Percentiles rank a stretch among this genome's conserved stretches.
phyloP scores from a whole-genome alignment of 2,797 vertebrate genomes.

The Microtus obscurus region DNA sequence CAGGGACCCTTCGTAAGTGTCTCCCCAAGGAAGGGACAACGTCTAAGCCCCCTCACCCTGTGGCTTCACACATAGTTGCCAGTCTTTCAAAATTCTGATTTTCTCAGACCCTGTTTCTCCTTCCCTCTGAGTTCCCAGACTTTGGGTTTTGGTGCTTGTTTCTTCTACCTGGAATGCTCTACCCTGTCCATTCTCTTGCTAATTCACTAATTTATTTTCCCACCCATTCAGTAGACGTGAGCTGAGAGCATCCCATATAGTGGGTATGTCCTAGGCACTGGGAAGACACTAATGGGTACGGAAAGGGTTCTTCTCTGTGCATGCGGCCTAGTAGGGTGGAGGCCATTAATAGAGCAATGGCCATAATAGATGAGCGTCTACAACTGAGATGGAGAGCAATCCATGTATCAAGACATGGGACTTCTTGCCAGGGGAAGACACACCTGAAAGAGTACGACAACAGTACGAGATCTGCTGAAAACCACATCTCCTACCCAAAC shows the following conservation, averaged over 20 bases:
- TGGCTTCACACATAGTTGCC: background rate
- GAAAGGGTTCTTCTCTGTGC: background rate
- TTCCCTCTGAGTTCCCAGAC: background rate
- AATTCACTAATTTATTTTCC: background rate
- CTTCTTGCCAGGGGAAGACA: background rate
- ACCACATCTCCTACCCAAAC: background rate
- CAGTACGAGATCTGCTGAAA: background rate
- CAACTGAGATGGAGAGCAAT: background rate
- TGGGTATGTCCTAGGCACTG: background rate
- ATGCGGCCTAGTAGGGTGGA: background rate
- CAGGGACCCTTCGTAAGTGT: slow-evolving; percentile 17
- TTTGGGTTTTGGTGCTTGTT: background rate
- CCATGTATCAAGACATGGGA: background rate
- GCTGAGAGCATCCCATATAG: background rate
- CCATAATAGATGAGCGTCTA: background rate
- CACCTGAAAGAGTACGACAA: background rate
- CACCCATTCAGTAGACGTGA: slow-evolving; percentile 19
- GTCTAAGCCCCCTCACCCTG: background rate
- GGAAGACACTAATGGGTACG: background rate
- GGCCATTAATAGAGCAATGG: background rate
- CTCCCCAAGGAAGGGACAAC: background rate
- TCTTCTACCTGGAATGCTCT: background rate
- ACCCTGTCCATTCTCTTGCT: background rate
- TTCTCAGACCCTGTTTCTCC: slow-evolving; percentile 4
- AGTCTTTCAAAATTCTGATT: background rate